These are phyloP conservation scores for Pampus argenteus DNA, from an alignment of 2,797 vertebrate genomes.

Conservation along the genomic window DNA sequence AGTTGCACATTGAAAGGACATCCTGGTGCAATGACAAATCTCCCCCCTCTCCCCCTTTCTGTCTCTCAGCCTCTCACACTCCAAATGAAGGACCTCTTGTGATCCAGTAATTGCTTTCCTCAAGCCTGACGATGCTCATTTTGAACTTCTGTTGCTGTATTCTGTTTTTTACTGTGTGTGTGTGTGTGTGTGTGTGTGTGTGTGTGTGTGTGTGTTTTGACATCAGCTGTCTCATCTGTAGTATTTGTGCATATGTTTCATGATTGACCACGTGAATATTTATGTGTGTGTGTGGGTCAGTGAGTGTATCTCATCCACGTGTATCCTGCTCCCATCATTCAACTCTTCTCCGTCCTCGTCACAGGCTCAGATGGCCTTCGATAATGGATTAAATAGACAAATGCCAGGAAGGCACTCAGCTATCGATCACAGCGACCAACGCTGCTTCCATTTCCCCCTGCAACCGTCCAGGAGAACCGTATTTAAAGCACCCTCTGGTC, in stretches of 20 bases:
- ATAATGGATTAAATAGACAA: conserved; percentile 86
- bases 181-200: not conserved
- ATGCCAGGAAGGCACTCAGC: conserved; percentile 86
- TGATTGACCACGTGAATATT: conserved; percentile 25
- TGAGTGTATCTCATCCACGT: conserved; percentile 42
- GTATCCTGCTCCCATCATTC: conserved; percentile 54
- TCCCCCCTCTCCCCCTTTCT: not conserved
- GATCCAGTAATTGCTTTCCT: conserved; percentile 26
- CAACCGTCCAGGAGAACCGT: conserved; percentile 66
- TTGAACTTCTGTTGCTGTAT: conserved; percentile 3
- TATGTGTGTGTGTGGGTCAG: conserved; percentile 16
- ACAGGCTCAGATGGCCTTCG: conserved; percentile 65
- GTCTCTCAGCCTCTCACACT: conserved; percentile 4
- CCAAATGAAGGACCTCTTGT: conserved; percentile 38
- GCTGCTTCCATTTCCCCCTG: conserved; percentile 72
- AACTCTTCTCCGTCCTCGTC: conserved; percentile 29
- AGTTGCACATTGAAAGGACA: conserved; percentile 39
- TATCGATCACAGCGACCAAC: conserved; percentile 80
- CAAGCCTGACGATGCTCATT: not conserved
- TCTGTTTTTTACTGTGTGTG: too few relatives aligned
- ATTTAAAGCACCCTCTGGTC: conserved; percentile 72
- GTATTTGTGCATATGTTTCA: conserved; percentile 39
- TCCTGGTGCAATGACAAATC: conserved; percentile 43
- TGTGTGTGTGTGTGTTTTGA: not conserved
- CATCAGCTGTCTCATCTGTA: conserved; percentile 20